A percentile compares a stretch with the other conserved stretches of the same genome.
These are phyloP conservation scores for Phyto melanocephala DNA, from an alignment of 2,888 invertebrate genomes.

Conservation along the genomic window DNA sequence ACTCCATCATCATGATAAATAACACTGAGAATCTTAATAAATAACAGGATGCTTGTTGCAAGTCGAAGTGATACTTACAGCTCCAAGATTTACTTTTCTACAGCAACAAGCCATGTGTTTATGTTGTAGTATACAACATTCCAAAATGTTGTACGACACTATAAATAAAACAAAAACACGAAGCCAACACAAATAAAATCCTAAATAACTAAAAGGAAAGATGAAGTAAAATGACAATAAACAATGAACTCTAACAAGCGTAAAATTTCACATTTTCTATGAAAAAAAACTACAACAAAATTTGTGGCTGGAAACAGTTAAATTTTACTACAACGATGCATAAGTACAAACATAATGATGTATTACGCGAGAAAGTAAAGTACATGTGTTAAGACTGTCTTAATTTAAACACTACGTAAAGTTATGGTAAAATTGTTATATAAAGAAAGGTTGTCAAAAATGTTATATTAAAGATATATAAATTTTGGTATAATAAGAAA, in stretches of 20 bases:
- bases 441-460: no score
- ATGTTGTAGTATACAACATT: background rate
- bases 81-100: background rate
- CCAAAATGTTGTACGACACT: conserved; percentile 14
- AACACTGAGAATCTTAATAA: conserved; percentile 10
- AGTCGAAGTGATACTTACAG: background rate
- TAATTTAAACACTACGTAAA: no score
- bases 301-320: conserved; percentile 34
- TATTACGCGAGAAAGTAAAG: no score
- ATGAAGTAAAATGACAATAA: conserved; percentile 38
- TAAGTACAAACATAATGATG: background rate
- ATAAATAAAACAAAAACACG: background rate
- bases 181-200: background rate
- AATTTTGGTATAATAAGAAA: no score
- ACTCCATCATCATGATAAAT: conserved; percentile 31
- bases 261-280: conserved; percentile 51
- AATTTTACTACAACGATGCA: background rate
- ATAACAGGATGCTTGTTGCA: background rate
- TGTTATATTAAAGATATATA: no score
- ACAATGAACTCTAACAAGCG: conserved; percentile 61
- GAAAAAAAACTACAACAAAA: background rate
- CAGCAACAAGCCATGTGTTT: background rate
- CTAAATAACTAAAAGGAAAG: background rate
- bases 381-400: no score
- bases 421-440: no score